Evolutionary conservation across 2,113 vertebrate genomes (phyloP).

Genomic region (Vulpes ferrilata): DNA sequence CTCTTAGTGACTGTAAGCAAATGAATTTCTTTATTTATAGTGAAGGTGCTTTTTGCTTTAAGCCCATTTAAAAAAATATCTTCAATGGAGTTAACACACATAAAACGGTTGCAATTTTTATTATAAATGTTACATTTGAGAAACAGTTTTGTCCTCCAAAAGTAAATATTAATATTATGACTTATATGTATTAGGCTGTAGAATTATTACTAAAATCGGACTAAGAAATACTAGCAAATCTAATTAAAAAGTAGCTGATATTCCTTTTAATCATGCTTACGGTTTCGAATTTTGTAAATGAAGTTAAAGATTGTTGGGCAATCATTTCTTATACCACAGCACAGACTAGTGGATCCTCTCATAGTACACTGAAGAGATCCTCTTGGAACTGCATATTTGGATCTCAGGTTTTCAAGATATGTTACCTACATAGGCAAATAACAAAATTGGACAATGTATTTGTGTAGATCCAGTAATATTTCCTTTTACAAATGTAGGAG

Average conservation of each 20-base stretch:
- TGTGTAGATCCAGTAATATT: background rate
- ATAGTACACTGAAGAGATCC: conserved; percentile 58
- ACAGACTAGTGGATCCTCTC: conserved; percentile 87
- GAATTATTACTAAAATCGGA: conserved; percentile 81
- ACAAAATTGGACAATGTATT: background rate
- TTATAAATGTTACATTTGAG: conserved; percentile 73
- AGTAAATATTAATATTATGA: conserved; percentile 81
- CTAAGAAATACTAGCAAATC: conserved; percentile 68
- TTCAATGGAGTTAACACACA: conserved; percentile 57
- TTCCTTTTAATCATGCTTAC: conserved; percentile 77
- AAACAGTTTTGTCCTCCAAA: conserved; percentile 72
- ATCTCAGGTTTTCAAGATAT: conserved; percentile 66
- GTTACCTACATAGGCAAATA: conserved; percentile 5
- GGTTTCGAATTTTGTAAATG: conserved; percentile 57
- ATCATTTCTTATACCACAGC: conserved; percentile 87
- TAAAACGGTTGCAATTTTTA: conserved; percentile 79
- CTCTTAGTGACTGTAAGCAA: conserved; percentile 66
- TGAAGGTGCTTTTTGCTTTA: conserved; percentile 70
- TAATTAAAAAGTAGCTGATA: conserved; percentile 80
- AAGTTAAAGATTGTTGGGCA: background rate
- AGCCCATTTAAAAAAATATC: conserved; percentile 66
- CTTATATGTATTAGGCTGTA: conserved; percentile 67
- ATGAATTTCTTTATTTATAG: conserved; percentile 81
- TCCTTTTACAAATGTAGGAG: background rate
- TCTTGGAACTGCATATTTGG: background rate